Evolutionary conservation across 1,140 invertebrate genomes (phyloP).

Genomic region (Heliothis virescens): DNA sequence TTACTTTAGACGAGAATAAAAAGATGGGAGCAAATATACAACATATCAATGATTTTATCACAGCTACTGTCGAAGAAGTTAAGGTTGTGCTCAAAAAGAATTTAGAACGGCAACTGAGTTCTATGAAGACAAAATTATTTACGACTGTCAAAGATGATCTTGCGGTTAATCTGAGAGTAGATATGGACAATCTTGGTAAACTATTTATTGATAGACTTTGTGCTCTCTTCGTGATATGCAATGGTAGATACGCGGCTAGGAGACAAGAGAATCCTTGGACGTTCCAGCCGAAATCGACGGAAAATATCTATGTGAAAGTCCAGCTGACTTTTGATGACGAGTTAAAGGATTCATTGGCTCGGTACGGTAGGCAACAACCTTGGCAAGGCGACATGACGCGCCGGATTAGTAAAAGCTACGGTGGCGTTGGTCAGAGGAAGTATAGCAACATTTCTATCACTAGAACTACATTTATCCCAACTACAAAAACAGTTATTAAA

Average conservation of each 20-base stretch:
- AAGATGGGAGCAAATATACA: conserved; percentile 59
- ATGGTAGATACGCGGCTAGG: conserved; percentile 42
- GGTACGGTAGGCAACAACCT: too few relatives aligned
- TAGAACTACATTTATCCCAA: not conserved
- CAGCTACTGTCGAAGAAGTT: conserved; percentile 49
- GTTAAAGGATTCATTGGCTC: conserved; percentile 42
- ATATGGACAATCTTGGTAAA: conserved; percentile 65
- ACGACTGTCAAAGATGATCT: conserved; percentile 64
- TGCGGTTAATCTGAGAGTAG: conserved; percentile 62
- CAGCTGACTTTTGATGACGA: conserved; percentile 60
- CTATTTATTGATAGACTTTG: conserved; percentile 63
- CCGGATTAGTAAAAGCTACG: not conserved
- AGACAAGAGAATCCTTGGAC: not conserved
- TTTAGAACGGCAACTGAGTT: conserved; percentile 55
- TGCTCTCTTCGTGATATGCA: conserved; percentile 53
- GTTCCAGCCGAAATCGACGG: not conserved
- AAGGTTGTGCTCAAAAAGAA: conserved; percentile 48
- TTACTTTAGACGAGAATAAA: conserved; percentile 63
- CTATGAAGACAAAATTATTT: conserved; percentile 52
- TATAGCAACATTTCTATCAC: not conserved
- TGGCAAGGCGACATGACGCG: not conserved
- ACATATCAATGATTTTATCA: conserved; percentile 58
- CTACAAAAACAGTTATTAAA: not conserved
- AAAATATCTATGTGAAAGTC: conserved; percentile 64
- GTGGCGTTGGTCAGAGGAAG: not conserved